Evolutionary conservation across 2,888 invertebrate species (phyloP), one percentile per base, ranked within the genome.

Genomic region (Conus canariensis): DNA sequence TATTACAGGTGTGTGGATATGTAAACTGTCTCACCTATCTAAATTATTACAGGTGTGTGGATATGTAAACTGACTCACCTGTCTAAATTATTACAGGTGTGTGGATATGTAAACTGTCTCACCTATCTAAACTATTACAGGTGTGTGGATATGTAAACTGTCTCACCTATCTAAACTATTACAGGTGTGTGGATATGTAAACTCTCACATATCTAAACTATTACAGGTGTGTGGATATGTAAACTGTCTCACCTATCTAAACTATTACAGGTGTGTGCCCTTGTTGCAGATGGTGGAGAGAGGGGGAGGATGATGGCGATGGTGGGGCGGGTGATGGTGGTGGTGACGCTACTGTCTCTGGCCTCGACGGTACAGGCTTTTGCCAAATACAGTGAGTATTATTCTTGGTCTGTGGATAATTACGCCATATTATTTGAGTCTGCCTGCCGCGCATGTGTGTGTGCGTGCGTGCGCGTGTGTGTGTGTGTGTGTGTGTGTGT

Each of bases 231-330:
- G 80, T 30, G 25, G 10, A 7, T 30, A 5, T 80, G 30, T 30
- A 9, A n/a, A 8, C 22, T 22, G 16, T 85, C 12, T 85, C 12
- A 10, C 58, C 8, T 58, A 14, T 22, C 6, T 14, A 25, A 19
- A 19, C 7, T 4, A 19, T 60, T 56, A 5, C 22, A 45, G 30
- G 30, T n/a, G 74, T 45, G 58, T n/a, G 22, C 8, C 58, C 70
- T 12, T 88, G 83, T 88, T 88, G 56, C 88, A 88, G 88, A 88
- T 88, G 88, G 67, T 83, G 82, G 67, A 19, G 56, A 67, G 45
- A 30, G 30, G 30, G 30, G 58, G 5, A 19, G 45, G 60, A 60
- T 83, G 83, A 83, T 83, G 88, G 67, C 4, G 88, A 80, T 88
- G 64, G 82, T 83, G 30, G 45, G 70, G 56, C 30, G 82, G 77